A percentile compares a stretch with the other conserved stretches of the same genome.
phyloP scores from a whole-genome alignment of 1,140 invertebrate species.

The Catajapyx aquilonaris region DNA sequence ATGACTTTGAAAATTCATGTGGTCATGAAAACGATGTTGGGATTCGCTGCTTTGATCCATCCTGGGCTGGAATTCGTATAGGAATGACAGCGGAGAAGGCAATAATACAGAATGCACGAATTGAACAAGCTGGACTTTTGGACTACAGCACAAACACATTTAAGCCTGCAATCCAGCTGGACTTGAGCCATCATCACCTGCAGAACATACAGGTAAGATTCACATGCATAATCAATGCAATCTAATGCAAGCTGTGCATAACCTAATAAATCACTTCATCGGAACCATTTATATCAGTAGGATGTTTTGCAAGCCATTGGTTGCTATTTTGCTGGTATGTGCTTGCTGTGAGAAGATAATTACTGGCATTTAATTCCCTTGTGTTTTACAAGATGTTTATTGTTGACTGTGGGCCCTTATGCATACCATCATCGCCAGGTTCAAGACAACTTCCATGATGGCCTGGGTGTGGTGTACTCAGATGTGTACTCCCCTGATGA shows the following conservation, averaged over 20 bases:
- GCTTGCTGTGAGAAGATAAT: too few species aligned
- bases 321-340: too few species aligned
- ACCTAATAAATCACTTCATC: too few species aligned
- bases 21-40: slow-evolving; percentile 70
- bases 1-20: slow-evolving; percentile 76
- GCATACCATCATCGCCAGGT: too few species aligned
- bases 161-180: slow-evolving; percentile 84
- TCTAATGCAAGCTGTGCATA: too few species aligned
- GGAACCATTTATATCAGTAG: too few species aligned
- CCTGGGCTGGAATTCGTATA: slow-evolving; percentile 80
- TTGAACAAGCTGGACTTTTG: slow-evolving; percentile 79
- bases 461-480: slow-evolving; percentile 68
- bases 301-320: too few species aligned
- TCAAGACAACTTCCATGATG: slow-evolving; percentile 63
- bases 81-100: slow-evolving; percentile 67
- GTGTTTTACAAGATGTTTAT: too few species aligned
- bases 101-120: slow-evolving; percentile 66
- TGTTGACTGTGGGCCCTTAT: too few species aligned
- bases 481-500: slow-evolving; percentile 69
- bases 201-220: slow-evolving; percentile 60
- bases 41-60: slow-evolving; percentile 65
- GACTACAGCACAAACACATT: slow-evolving; percentile 82
- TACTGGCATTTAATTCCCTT: too few species aligned
- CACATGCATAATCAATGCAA: too few species aligned
- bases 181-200: slow-evolving; percentile 81